These are phyloP conservation scores for Meteorus sp. DNA, from an alignment of 1,140 invertebrate species.

Conservation along the genomic window DNA sequence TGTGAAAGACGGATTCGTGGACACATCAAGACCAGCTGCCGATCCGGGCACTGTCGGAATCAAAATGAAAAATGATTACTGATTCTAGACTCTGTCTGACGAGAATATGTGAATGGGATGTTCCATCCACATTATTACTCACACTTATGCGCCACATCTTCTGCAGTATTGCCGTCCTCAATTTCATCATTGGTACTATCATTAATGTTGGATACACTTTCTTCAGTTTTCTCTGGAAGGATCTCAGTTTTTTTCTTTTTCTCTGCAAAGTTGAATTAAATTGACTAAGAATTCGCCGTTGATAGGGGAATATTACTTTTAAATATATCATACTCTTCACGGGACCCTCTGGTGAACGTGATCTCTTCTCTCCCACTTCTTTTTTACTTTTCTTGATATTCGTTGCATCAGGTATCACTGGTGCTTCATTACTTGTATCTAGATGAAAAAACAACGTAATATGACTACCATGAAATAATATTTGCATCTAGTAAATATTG, in stretches of 20 bases:
- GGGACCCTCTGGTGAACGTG: slow-evolving; percentile 16
- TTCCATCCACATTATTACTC: neutral
- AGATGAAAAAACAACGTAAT: too few relatives aligned
- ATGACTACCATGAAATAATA: too few relatives aligned
- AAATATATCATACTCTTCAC: slow-evolving; percentile 34
- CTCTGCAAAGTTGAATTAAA: neutral
- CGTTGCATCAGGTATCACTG: too few relatives aligned
- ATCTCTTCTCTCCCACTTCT: slow-evolving; percentile 20
- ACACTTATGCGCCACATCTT: too few relatives aligned
- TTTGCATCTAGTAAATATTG: too few relatives aligned
- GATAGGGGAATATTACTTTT: neutral
- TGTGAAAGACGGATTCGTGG: slow-evolving; percentile 65
- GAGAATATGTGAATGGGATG: neutral
- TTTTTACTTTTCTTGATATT: slow-evolving; percentile 11
- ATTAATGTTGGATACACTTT: too few relatives aligned
- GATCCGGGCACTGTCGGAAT: slow-evolving; percentile 64
- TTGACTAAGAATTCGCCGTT: neutral
- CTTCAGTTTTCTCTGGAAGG: neutral
- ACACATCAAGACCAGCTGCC: slow-evolving; percentile 63
- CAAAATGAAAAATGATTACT: neutral
- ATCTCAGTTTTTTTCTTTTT: neutral
- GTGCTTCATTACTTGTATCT: too few relatives aligned
- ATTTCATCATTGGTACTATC: too few relatives aligned
- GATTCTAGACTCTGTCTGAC: neutral
- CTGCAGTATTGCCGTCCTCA: too few relatives aligned